Percentiles rank a stretch among this genome's conserved stretches.
These are phyloP conservation scores for Eupeodes corollae DNA, from an alignment of 1,140 invertebrate species.

Conservation along the genomic window DNA sequence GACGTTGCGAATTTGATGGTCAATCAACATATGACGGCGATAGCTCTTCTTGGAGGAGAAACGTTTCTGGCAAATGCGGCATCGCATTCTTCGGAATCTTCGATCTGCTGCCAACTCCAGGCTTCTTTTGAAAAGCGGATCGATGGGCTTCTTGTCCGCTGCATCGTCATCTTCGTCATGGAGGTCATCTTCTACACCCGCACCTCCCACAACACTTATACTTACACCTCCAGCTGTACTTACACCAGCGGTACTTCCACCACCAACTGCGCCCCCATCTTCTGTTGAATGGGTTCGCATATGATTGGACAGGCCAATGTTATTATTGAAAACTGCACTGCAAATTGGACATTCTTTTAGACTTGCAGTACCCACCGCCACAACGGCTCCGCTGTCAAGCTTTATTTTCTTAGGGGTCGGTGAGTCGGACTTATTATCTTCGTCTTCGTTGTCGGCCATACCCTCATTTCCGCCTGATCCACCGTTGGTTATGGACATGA, in stretches of 20 bases:
- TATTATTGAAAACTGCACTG: slow-evolving; percentile 32
- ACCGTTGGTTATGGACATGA: slow-evolving; percentile 36
- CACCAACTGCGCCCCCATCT: slow-evolving; percentile 20
- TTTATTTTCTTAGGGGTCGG: slow-evolving; percentile 29
- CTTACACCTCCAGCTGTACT: not conserved
- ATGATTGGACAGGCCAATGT: slow-evolving; percentile 34
- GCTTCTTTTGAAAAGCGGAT: slow-evolving; percentile 20
- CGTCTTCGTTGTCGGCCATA: slow-evolving; percentile 20
- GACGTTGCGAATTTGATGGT: slow-evolving; percentile 35
- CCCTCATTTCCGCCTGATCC: slow-evolving; percentile 34
- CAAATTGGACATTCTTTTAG: slow-evolving; percentile 33
- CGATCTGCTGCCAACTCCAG: slow-evolving; percentile 31
- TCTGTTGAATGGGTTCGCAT: slow-evolving; percentile 30
- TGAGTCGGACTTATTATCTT: slow-evolving; percentile 13
- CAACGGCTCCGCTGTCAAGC: slow-evolving; percentile 17
- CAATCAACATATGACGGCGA: slow-evolving; percentile 34
- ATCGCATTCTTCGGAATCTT: slow-evolving; percentile 33
- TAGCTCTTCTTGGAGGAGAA: slow-evolving; percentile 36
- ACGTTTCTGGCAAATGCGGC: slow-evolving; percentile 31
- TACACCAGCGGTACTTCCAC: not conserved
- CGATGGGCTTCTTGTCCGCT: not conserved
- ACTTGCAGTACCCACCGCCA: slow-evolving; percentile 7
- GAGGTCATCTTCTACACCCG: not conserved
- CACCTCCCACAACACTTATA: slow-evolving; percentile 7
- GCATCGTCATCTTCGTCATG: not conserved